Base-by-base conservation (phyloP, 2,888 invertebrate genomes). In the Notodonta ziczac region DNA sequence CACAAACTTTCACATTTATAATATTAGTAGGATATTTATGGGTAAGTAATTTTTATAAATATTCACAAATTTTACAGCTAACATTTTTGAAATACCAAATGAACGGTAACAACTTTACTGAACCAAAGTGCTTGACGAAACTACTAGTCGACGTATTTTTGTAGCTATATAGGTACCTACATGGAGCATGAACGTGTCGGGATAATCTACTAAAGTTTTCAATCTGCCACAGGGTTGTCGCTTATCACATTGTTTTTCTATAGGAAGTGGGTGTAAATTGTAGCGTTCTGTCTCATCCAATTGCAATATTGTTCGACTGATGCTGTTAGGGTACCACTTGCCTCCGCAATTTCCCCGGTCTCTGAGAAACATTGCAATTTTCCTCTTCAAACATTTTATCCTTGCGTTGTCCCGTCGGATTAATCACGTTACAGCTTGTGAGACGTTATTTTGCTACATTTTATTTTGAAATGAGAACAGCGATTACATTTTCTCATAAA, bases 321-420 rank as follows among this genome's bases (percentile, higher is more conserved):
- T 76, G 74, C 68, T 74, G 76, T 79, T 82, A 79, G 75, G 76
- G 69, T 70, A 72, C 65, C 74, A 72, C 75, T 81, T 72, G 74
- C 57, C 62, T 63, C 70, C 74, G 74, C 77, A 80, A 85, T 84
- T 85, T 81, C 71, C 77, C 77, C 70, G 74, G 74, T 78, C 80
- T 77, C 75, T 65, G 66, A 67, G 74, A 79, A 79, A 81, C 80
- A 72, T 74, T 80, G 78, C 83, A 80, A 85, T 85, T 86, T 85
- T 83, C 83, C 80, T 77, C 79, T 81, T 81, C 70, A 80, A 86
- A 81, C 74, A 83, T 83, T 83, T 82, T 78, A 76, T 76, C 76
- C 75, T 80, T 69, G 76, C 76, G 77, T 78, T 83, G 78, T 75
- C 78, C 75, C 73, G 70, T 81, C 73, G 76, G 70, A 81, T 80